Conservation (phyloP, 2,113 vertebrate genomes). For the Tiliqua scincoides region DNA sequence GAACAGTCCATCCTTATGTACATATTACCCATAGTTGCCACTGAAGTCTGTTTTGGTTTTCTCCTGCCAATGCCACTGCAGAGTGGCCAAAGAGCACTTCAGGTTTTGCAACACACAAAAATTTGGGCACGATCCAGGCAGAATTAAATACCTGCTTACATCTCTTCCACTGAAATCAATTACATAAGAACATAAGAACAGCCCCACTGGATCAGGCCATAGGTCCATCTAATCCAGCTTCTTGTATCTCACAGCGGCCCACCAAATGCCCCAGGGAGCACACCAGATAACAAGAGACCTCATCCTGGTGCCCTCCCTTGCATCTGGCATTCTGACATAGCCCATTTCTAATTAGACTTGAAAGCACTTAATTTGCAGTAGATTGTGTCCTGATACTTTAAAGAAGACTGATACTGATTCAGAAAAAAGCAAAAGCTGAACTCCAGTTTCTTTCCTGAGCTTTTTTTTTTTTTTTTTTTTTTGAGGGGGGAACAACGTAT, state of each 20-base stretch:
- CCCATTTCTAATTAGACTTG: no score
- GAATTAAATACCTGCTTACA: neutral
- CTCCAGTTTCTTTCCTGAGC: neutral
- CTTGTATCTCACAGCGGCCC: no score
- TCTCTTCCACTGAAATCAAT: no score
- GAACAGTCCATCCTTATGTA: constrained; percentile 11
- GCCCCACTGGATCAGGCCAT: no score
- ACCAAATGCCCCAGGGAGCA: no score
- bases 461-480: neutral
- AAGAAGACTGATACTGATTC: neutral
- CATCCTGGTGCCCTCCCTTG: no score
- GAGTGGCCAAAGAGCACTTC: neutral
- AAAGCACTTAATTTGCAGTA: neutral
- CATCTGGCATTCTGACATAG: no score
- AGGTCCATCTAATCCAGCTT: no score
- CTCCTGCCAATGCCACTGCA: neutral
- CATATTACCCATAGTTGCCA: neutral
- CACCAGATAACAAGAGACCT: no score
- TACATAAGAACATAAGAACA: no score
- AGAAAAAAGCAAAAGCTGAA: neutral
- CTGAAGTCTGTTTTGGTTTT: neutral
- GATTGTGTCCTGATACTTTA: neutral
- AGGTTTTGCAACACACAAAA: neutral
- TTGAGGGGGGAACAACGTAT: no score
- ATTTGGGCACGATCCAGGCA: neutral